Evolutionary conservation across 2,888 invertebrate species (phyloP), one percentile per base, ranked within the genome.

Genomic region (Drosophila lutescens): DNA sequence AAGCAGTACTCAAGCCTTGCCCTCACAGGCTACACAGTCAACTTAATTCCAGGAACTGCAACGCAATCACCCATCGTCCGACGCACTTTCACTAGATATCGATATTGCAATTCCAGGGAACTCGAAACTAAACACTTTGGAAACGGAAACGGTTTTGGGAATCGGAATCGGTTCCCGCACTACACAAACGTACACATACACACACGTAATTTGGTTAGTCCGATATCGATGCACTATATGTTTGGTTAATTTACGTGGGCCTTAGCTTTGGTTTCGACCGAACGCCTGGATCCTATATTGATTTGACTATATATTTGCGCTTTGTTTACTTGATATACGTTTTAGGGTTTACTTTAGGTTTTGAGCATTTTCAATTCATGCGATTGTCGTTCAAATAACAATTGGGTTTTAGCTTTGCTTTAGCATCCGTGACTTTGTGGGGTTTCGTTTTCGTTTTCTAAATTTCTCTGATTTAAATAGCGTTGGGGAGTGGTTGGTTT

Each of bases 21-120:
- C 86, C 74, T 70, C 75, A 78, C 88, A 88, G 92, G 92, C 92
- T 89, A 92, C 91, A 91, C 91, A 92, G 91, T 92, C 91, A 92
- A 92, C 91, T 92, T 91, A 90, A 92, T 92, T 92, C 91, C 91
- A 92, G 91, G 92, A 91, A 92, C 89, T 89, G 92, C 90, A 91
- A 90, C 88, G 83, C 87, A 91, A 85, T 61, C 59, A 66, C 60
- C 56, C 73, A 54, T 57, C 56, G 12, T 23, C 43, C 13, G 34
- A 47, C 59, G 68, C 67, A 65, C 65, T 51, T 30, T 32, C 44
- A 53, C 59, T 26, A 15, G 4, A 30, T 30, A 7, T 30, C n/a
- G n/a, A 38, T 8, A 15, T 41, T 41, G 9, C 54, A 43, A 43
- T 30, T 34, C 10, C 5, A 5, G 15, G 34, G 32, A 34, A 54